phyloP scores from a whole-genome alignment of 2,113 vertebrate species.

The Paramormyrops kingsleyae region DNA sequence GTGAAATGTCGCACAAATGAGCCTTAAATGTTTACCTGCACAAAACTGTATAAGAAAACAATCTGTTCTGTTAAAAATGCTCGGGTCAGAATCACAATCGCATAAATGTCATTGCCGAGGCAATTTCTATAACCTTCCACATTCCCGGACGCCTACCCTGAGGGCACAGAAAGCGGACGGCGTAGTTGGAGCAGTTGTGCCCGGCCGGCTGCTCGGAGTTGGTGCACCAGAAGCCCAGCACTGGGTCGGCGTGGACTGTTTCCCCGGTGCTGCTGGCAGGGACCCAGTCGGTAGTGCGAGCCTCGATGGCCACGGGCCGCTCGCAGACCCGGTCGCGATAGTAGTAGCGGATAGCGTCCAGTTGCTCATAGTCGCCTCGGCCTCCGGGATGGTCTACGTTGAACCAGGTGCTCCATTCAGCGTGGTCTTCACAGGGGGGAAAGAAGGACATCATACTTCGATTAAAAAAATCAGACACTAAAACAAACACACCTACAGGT shows the following conservation, averaged over 20 bases:
- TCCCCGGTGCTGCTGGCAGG: slow-evolving; percentile 69
- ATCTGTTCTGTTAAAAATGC: not conserved
- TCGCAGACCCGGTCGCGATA: slow-evolving; percentile 69
- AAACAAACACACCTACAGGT: not conserved
- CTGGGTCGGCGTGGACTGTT: slow-evolving; percentile 64
- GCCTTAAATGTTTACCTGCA: not conserved
- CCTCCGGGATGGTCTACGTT: slow-evolving; percentile 83
- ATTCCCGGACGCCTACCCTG: slow-evolving; percentile 52
- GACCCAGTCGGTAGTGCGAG: slow-evolving; percentile 77
- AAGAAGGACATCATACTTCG: not conserved
- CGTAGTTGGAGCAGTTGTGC: slow-evolving; percentile 73
- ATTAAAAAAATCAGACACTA: not conserved
- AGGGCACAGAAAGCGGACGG: slow-evolving; percentile 71
- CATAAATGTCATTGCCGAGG: not conserved
- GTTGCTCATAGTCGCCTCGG: slow-evolving; percentile 75
- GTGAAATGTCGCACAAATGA: not conserved
- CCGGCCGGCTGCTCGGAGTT: slow-evolving; percentile 72
- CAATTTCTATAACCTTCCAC: not conserved
- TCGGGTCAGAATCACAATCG: not conserved
- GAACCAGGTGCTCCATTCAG: slow-evolving; percentile 82
- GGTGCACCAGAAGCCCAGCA: slow-evolving; percentile 80
- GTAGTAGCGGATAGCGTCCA: slow-evolving; percentile 80
- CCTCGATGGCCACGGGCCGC: slow-evolving; percentile 64
- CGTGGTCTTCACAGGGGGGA: slow-evolving; percentile 49
- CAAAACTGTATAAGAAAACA: not conserved